These are phyloP conservation scores for Metacarcinus magister DNA, from an alignment of 2,888 invertebrate genomes.

Conservation along the genomic window DNA sequence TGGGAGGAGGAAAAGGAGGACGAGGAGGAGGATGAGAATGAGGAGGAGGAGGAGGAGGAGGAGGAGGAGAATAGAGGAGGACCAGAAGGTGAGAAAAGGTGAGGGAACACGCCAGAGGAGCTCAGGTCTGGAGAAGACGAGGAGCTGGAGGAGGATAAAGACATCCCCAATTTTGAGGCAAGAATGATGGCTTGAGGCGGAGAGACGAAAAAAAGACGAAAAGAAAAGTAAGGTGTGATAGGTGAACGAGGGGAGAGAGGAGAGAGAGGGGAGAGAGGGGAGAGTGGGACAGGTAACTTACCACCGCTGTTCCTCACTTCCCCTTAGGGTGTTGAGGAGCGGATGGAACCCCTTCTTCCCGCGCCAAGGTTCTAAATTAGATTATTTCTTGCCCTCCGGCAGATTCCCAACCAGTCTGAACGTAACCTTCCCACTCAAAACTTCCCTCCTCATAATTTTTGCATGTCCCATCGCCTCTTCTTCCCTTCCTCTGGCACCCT, in stretches of 20 bases:
- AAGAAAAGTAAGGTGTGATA: neutral
- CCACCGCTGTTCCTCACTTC: neutral
- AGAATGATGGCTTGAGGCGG: neutral
- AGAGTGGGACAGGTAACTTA: neutral
- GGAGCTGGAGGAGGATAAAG: neutral
- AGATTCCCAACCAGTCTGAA: neutral
- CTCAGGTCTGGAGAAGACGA: neutral
- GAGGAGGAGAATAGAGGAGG: neutral
- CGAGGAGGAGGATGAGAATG: neutral
- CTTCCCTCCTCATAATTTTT: constrained; percentile 14
- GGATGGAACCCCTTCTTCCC: neutral
- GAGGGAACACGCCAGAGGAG: neutral
- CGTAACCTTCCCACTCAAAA: neutral
- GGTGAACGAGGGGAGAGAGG: neutral
- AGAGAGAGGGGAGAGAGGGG: neutral
- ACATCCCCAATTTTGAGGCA: neutral
- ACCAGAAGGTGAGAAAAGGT: neutral
- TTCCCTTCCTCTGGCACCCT: neutral
- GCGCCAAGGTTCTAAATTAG: constrained; percentile 11
- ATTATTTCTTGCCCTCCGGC: constrained; percentile 1
- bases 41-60: neutral
- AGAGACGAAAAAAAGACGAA: neutral
- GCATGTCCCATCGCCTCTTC: neutral
- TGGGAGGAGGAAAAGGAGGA: neutral
- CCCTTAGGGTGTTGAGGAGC: neutral